These are phyloP conservation scores for Stomorhina lunata DNA, from an alignment of 2,888 invertebrate species.

Conservation along the genomic window DNA sequence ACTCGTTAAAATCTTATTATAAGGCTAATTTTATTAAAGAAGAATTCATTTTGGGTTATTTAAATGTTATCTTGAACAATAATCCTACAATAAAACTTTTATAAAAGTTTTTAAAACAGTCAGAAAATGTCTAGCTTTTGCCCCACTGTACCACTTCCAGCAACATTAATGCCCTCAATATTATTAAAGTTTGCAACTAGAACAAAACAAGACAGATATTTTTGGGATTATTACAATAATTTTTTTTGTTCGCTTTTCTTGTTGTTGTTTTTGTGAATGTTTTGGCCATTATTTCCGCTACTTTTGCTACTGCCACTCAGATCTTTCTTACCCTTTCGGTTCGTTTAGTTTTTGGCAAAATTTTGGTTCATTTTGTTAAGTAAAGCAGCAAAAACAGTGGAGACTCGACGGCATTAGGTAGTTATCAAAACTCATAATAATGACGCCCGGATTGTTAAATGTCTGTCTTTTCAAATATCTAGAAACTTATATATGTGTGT, in stretches of 20 bases:
- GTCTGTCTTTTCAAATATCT: not conserved
- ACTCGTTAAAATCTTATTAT: too few relatives aligned
- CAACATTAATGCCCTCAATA: slow-evolving; percentile 5
- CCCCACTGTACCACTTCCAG: slow-evolving; percentile 12
- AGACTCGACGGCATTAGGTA: slow-evolving; percentile 19
- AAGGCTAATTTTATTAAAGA: too few relatives aligned
- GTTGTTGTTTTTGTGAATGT: slow-evolving; percentile 11
- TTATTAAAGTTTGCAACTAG: slow-evolving; percentile 45
- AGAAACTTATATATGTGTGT: not conserved
- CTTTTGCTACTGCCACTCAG: slow-evolving; percentile 34
- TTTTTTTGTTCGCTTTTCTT: not conserved
- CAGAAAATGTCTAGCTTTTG: too few relatives aligned
- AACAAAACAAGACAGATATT: slow-evolving; percentile 23
- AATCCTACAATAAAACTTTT: too few relatives aligned
- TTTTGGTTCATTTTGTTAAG: slow-evolving; percentile 46
- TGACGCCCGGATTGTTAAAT: slow-evolving; percentile 53
- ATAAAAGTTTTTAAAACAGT: not conserved
- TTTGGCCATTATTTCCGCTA: slow-evolving; percentile 44
- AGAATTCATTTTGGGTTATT: not conserved
- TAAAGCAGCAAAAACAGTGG: slow-evolving; percentile 18
- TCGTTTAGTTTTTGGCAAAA: slow-evolving; percentile 7
- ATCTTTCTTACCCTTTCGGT: slow-evolving; percentile 47
- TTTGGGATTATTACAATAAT: slow-evolving; percentile 24
- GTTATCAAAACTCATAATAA: slow-evolving; percentile 51
- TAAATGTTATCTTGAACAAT: too few relatives aligned